Evolutionary conservation across 1,140 invertebrate genomes (phyloP).

Genomic region (Drosophila kurseongensis): DNA sequence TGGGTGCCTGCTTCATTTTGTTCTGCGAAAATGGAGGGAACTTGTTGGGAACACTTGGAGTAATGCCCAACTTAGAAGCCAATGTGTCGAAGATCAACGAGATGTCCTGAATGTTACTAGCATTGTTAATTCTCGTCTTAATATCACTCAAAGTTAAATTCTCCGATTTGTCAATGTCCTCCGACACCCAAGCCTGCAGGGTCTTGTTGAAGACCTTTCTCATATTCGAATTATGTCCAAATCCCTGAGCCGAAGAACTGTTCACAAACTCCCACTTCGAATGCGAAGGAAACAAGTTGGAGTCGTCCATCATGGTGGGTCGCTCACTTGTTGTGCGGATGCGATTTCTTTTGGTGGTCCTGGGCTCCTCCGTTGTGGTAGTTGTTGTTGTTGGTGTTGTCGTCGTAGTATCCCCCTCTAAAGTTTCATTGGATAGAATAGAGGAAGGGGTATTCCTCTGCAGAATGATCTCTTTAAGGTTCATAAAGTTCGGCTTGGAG

Average conservation of each 20-base stretch:
- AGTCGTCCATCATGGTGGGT: slow-evolving; percentile 78
- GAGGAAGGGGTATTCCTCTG: slow-evolving; percentile 56
- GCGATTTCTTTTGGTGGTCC: slow-evolving; percentile 50
- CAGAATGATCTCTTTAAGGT: slow-evolving; percentile 78
- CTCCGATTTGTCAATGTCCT: slow-evolving; percentile 76
- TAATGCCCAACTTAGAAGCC: slow-evolving; percentile 83
- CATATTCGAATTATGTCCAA: slow-evolving; percentile 68
- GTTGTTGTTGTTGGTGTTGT: slow-evolving; percentile 27
- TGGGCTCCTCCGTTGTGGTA: slow-evolving; percentile 23
- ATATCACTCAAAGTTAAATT: slow-evolving; percentile 72
- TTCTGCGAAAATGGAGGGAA: slow-evolving; percentile 80
- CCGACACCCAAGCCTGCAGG: slow-evolving; percentile 81
- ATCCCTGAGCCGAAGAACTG: slow-evolving; percentile 60
- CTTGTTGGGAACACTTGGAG: slow-evolving; percentile 69
- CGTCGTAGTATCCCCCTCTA: slow-evolving; percentile 9
- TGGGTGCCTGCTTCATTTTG: slow-evolving; percentile 70
- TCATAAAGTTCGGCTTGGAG: slow-evolving; percentile 74
- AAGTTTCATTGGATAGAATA: slow-evolving; percentile 27
- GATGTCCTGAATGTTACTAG: slow-evolving; percentile 82
- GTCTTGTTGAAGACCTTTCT: slow-evolving; percentile 82
- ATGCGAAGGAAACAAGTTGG: slow-evolving; percentile 79
- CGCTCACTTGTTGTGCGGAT: slow-evolving; percentile 55
- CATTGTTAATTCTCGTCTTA: slow-evolving; percentile 81
- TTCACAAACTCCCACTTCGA: slow-evolving; percentile 84
- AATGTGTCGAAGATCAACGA: slow-evolving; percentile 83